Evolutionary conservation across 2,888 invertebrate species (phyloP), one percentile per base, ranked within the genome.

Genomic region (Leptopterna dolabrata): DNA sequence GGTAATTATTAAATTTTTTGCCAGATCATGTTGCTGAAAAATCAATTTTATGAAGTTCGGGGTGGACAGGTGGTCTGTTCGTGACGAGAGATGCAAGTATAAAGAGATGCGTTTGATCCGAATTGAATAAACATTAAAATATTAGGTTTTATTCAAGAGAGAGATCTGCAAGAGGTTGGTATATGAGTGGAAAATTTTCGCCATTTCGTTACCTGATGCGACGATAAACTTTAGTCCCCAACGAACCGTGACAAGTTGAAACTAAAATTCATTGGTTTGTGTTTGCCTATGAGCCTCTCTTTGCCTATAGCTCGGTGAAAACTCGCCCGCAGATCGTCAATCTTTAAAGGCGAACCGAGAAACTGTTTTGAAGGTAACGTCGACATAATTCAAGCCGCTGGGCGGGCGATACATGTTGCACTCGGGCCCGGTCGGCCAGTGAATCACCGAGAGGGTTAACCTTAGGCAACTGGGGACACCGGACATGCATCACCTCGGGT

Each of bases 361-460:
- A 63, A 63, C 63, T 36, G 73, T 73, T 73, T 73, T 73, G 73
- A 73, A 36, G 36, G 14, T 30, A 36, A 73, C 19, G 73, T 73
- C 73, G 41, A 73, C 73, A 73, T 73, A 73, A 73, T 30, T 73
- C 73, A 73, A 73, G 30, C 30, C 73, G 41, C 73, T 30, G 36
- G 73, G 19, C 73, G 19, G 73, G 41, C 16, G 30, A 36, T 19
- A 36, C 73, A 73, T 73, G 73, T 73, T 73, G 73, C 73, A 41
- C 73, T 73, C 41, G 73, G 36, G 63, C 11, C 51, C n/a, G 51
- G 51, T n/a, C 6, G 51, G 51, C 51, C n/a, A 24, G 36, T 73
- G 73, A 73, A 73, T 73, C 73, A 73, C 16, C 4, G 19, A 30
- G 36, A 73, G 73, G 73, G 73, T 73, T 41, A 30, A 30, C 36